Conservation (phyloP, 2,888 invertebrate genomes). For the Megamerina dolium region DNA sequence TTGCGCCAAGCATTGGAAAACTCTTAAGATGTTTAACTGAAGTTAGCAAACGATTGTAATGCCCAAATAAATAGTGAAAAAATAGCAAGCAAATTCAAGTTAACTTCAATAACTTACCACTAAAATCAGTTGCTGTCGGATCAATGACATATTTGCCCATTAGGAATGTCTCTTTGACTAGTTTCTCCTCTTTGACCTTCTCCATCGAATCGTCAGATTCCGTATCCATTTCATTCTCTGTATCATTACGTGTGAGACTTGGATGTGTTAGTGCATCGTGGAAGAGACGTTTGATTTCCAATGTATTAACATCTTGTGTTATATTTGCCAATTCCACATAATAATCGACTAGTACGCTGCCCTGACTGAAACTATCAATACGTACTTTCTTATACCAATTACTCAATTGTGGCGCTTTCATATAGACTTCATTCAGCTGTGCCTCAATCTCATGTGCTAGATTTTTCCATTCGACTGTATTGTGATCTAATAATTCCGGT, state of each 20-base stretch:
- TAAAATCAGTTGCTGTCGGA: slow-evolving; percentile 81
- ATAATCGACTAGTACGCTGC: slow-evolving; percentile 83
- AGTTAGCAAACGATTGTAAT: too few species aligned
- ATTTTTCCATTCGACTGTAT: slow-evolving; percentile 80
- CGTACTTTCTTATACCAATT: slow-evolving; percentile 81
- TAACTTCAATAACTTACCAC: slow-evolving; percentile 59
- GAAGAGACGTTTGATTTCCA: slow-evolving; percentile 65
- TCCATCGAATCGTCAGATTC: slow-evolving; percentile 22
- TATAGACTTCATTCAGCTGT: slow-evolving; percentile 78
- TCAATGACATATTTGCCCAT: slow-evolving; percentile 79
- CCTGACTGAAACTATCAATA: slow-evolving; percentile 82
- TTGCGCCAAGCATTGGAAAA: background rate
- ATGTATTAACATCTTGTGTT: slow-evolving; percentile 61
- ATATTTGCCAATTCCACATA: slow-evolving; percentile 76
- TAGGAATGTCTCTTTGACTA: slow-evolving; percentile 52
- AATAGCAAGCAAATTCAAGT: too few species aligned
- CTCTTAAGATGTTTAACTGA: too few species aligned
- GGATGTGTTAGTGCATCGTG: slow-evolving; percentile 55
- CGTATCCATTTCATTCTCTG: slow-evolving; percentile 53
- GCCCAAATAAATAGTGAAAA: too few species aligned
- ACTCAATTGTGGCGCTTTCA: slow-evolving; percentile 64
- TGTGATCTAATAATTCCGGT: slow-evolving; percentile 77
- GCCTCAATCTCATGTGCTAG: slow-evolving; percentile 74
- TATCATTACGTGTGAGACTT: slow-evolving; percentile 45
- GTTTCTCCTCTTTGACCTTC: slow-evolving; percentile 52